Evolutionary conservation across 2,888 invertebrate genomes (phyloP), one percentile per base, ranked within the genome.

Genomic region (Callosobruchus maculatus): DNA sequence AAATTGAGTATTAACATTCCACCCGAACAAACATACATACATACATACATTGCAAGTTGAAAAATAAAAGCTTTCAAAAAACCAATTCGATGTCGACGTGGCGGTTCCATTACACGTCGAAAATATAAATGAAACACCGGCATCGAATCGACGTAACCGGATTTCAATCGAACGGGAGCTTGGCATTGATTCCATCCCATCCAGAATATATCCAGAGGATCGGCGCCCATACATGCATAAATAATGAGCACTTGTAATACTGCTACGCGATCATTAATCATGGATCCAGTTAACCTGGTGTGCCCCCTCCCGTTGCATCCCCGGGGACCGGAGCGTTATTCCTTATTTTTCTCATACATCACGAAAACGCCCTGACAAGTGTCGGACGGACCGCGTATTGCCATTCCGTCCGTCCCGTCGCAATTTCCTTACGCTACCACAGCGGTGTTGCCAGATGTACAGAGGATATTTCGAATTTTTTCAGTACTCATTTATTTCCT

Each of bases 291-390:
- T 85, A 84, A 84, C 82, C 78, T 78, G n/a, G n/a, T n/a, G n/a
- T n/a, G 77, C 76, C 74, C 74, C 49, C 67, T 83, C 84, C 82
- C 49, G 1, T n/a, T n/a, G n/a, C n/a, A n/a, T n/a, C n/a, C n/a
- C n/a, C n/a, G 1, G 49, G 49, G 49, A 49, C 7, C 13, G 1
- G 49, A 5, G 49, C 81, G 82, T 83, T 80, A 81, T 85, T 85
- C 82, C 84, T 85, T 85, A 81, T 85, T 85, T 86, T 85, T 85
- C 85, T 85, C 86, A 85, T 86, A 85, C 85, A 85, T 86, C 86
- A 85, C 83, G 49, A 49, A 49, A 49, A 49, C 49, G 49, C 49
- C 49, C 49, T 49, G 49, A 49, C 49, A 49, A 49, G 49, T 49
- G 49, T 49, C 49, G 49, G 49, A 49, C 49, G 49, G 49, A 49